Conservation (phyloP, 2,888 invertebrate genomes). For the Operophtera brumata region DNA sequence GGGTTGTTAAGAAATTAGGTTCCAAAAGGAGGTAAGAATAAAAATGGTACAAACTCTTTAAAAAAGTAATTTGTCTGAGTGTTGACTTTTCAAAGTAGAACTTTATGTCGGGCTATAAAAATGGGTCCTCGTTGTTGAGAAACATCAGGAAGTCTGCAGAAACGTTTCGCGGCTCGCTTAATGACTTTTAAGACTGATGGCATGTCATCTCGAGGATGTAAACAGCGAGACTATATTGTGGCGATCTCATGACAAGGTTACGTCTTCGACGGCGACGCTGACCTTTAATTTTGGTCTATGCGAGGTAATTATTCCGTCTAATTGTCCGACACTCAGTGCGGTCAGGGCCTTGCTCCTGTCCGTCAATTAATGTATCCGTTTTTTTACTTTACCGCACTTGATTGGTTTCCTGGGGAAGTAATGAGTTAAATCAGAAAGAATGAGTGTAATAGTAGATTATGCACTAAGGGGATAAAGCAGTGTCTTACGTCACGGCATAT, state of each 20-base stretch:
- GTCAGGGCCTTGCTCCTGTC: constrained; percentile 67
- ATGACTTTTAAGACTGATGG: constrained; percentile 55
- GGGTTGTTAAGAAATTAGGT: no score
- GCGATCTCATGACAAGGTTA: constrained; percentile 43
- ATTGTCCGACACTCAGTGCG: constrained; percentile 55
- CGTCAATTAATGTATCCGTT: constrained; percentile 77
- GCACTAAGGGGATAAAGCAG: no score
- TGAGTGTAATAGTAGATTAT: no score
- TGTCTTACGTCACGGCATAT: no score
- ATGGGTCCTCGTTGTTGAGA: constrained; percentile 31
- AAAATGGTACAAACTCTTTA: no score
- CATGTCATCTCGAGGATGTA: constrained; percentile 46
- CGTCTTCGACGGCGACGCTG: constrained; percentile 32
- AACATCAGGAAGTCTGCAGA: constrained; percentile 59
- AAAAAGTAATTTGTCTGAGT: not conserved
- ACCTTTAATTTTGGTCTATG: constrained; percentile 34
- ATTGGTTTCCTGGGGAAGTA: constrained; percentile 62
- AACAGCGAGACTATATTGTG: constrained; percentile 37
- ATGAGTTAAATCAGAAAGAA: constrained; percentile 65
- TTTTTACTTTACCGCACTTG: constrained; percentile 65
- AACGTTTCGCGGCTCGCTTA: constrained; percentile 47
- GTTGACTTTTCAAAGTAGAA: not conserved
- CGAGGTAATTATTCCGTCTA: constrained; percentile 45
- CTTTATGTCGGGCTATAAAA: constrained; percentile 1
- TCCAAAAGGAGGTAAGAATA: no score